Base-by-base conservation (phyloP, 2,888 invertebrate genomes). In the Pterostichus madidus region DNA sequence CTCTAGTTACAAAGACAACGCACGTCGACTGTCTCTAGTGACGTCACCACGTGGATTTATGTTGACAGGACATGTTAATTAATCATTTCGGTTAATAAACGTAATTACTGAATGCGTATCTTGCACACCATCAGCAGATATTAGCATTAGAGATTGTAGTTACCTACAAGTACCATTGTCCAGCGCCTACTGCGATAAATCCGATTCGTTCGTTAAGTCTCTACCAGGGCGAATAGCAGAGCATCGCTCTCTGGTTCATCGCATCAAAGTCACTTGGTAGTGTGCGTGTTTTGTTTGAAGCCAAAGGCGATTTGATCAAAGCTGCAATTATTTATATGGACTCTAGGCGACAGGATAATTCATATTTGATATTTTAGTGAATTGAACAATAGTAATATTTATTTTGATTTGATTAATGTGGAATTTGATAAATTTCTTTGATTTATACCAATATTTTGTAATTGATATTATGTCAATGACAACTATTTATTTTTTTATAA, bases 41-140 rank as follows among this genome's bases (percentile, higher is more conserved):
- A 80, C 73, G 80, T 80, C 80, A 73, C n/a, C 24, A 78, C 46
- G 13, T 44, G 39, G 53, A 80, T 80, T 71, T 80, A 80, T 80
- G 80, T 73, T 73, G 80, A 80, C 73, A 73, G 52, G 35, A 10
- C 53, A 80, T 80, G 73, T 44, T 80, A 71, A 80, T 80, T 80
- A 80, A 80, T 80, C 56, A 80, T 73, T 56, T 71, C 35, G 31
- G 80, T 80, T 80, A 71, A 80, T 80, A 80, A 53, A 80, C 53
- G 73, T 80, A 73, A 80, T 80, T 80, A 80, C 71, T 80, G 56
- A 5, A 17, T 61, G 68, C 46, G 68, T 71, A 71, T 32, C 64
- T 64, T 32, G 80, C 44, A 31, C 56, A 35, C 35, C 13, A 17
- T 64, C 64, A 64, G 39, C 35, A 39, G 15, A 64, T 39, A 64